phyloP scores from a whole-genome alignment of 1,140 invertebrate genomes.

The Mesaphorura yosii region DNA sequence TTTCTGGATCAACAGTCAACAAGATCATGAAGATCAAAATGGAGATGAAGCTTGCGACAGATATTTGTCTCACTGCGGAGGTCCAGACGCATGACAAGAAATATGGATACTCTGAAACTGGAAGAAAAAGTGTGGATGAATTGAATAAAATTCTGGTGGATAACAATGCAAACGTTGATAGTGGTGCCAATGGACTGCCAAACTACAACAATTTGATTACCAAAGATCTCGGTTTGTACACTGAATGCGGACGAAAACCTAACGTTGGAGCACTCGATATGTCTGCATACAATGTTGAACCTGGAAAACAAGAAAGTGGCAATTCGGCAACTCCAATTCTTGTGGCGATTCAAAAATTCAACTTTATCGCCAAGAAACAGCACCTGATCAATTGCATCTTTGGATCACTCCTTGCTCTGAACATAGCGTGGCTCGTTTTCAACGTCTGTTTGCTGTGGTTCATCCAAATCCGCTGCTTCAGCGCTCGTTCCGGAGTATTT shows the following conservation, averaged over 20 bases:
- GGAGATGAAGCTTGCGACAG: constrained; percentile 2
- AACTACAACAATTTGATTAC: not conserved
- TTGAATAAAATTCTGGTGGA: not conserved
- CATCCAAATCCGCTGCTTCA: constrained; percentile 12
- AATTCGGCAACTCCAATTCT: not conserved
- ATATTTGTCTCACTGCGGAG: too few relatives aligned
- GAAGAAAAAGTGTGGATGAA: not conserved
- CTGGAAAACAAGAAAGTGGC: not conserved
- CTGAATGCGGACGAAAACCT: not conserved
- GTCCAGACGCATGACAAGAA: too few relatives aligned
- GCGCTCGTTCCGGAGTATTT: not conserved
- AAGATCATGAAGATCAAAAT: not conserved
- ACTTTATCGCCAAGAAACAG: constrained; percentile 13
- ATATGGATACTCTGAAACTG: not conserved
- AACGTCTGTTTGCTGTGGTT: constrained; percentile 10
- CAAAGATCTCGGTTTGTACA: not conserved
- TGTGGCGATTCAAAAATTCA: constrained; percentile 12
- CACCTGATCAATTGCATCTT: constrained; percentile 19
- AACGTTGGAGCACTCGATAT: not conserved
- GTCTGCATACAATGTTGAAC: not conserved
- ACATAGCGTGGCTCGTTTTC: constrained; percentile 14
- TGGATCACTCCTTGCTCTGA: constrained; percentile 14
- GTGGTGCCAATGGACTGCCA: not conserved
- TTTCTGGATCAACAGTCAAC: constrained; percentile 8
- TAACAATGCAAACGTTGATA: not conserved